These are phyloP conservation scores for Polylopha cassiicola DNA, from an alignment of 2,888 invertebrate genomes.

Conservation along the genomic window DNA sequence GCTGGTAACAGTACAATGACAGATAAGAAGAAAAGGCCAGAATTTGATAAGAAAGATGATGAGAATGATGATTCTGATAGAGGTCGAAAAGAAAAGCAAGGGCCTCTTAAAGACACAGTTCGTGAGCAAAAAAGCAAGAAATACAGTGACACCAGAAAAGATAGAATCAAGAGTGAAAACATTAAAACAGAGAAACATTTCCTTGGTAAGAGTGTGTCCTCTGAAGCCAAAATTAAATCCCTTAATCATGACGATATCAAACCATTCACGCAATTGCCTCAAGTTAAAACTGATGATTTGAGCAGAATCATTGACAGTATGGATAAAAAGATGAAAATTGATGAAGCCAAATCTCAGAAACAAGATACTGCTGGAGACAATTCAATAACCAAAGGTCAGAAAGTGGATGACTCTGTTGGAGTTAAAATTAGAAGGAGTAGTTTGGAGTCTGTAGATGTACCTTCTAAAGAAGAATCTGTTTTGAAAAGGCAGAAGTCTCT, in stretches of 20 bases:
- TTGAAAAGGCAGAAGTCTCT: conserved; percentile 76
- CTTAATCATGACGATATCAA: conserved; percentile 67
- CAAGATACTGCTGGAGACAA: conserved; percentile 57
- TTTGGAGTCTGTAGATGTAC: conserved; percentile 53
- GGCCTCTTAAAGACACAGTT: conserved; percentile 64
- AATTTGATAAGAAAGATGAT: conserved; percentile 66
- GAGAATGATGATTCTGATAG: conserved; percentile 66
- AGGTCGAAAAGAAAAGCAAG: conserved; percentile 59
- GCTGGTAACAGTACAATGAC: conserved; percentile 42
- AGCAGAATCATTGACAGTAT: conserved; percentile 65
- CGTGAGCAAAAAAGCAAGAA: conserved; percentile 69
- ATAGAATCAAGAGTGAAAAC: conserved; percentile 56
- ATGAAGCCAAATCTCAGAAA: conserved; percentile 43
- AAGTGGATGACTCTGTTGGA: conserved; percentile 29
- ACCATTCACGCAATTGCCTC: conserved; percentile 71
- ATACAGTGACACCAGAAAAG: conserved; percentile 70
- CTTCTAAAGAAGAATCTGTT: conserved; percentile 49
- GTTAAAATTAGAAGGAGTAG: conserved; percentile 57
- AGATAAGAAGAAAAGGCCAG: conserved; percentile 69
- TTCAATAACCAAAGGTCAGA: conserved; percentile 29
- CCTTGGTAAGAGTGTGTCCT: conserved; percentile 55
- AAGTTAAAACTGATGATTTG: conserved; percentile 70
- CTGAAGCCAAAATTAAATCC: conserved; percentile 56
- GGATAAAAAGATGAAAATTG: conserved; percentile 62
- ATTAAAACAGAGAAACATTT: conserved; percentile 60